A percentile compares a stretch with the other conserved stretches of the same genome.
Conservation (phyloP, 1,140 invertebrate species). For the Phenacoccus solenopsis region DNA sequence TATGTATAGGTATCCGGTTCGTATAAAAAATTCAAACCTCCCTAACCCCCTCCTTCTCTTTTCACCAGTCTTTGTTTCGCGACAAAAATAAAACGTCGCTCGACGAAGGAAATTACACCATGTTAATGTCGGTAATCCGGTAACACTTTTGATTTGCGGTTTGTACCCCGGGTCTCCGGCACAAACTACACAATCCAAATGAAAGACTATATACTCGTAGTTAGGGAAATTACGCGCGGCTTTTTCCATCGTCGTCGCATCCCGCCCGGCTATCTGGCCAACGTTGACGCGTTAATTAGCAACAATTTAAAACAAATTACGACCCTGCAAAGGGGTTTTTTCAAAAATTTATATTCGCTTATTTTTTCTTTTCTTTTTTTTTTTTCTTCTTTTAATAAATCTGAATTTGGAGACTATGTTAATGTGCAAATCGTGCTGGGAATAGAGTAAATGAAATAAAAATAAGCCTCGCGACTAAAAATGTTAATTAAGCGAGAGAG, state of each 20-base stretch:
- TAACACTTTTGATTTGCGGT: not conserved
- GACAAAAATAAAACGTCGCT: too few relatives aligned
- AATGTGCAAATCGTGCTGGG: not conserved
- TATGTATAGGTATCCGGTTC: too few relatives aligned
- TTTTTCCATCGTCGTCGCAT: not conserved
- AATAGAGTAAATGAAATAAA: too few relatives aligned
- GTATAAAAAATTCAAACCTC: too few relatives aligned
- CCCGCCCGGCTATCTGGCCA: not conserved
- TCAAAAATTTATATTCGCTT: not conserved
- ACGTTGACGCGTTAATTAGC: constrained; percentile 1
- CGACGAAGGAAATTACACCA: too few relatives aligned
- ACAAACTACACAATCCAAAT: not conserved
- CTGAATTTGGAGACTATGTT: not conserved
- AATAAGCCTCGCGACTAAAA: too few relatives aligned
- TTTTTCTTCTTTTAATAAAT: not conserved
- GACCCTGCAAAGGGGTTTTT: not conserved
- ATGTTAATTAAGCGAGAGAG: too few relatives aligned
- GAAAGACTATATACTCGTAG: too few relatives aligned
- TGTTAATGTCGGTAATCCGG: not conserved
- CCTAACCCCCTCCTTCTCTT: too few relatives aligned
- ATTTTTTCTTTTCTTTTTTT: too few relatives aligned
- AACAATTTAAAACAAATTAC: not conserved
- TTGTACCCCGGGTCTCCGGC: not conserved
- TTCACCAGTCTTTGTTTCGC: too few relatives aligned
- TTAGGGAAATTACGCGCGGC: not conserved